These are phyloP conservation scores for Indicator maculatus DNA, from an alignment of 2,113 vertebrate genomes.

Conservation along the genomic window DNA sequence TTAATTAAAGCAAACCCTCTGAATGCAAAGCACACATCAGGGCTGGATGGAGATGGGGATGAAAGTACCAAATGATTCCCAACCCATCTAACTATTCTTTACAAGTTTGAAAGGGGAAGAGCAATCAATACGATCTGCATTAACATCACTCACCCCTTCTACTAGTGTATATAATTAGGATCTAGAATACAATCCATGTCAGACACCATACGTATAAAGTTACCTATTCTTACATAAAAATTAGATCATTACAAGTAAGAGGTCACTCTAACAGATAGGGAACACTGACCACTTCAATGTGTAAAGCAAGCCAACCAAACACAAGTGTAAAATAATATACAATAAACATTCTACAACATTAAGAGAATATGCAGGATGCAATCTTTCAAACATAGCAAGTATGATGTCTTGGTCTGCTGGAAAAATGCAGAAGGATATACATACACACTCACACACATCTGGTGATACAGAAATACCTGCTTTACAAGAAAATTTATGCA, in stretches of 20 bases:
- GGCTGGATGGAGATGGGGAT: background rate
- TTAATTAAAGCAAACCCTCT: slow-evolving; percentile 31
- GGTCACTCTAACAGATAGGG: background rate
- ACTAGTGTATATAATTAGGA: background rate
- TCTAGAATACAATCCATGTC: background rate
- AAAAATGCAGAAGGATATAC: background rate
- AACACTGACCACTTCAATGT: background rate
- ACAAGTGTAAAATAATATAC: background rate
- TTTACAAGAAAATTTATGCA: background rate
- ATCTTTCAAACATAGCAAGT: background rate
- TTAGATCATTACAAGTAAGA: background rate
- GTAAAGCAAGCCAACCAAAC: background rate
- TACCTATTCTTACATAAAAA: background rate
- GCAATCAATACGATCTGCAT: slow-evolving; percentile 5
- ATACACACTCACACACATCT: too few species aligned
- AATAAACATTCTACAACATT: background rate
- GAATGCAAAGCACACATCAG: background rate
- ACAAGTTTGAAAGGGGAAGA: background rate
- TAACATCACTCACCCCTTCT: background rate
- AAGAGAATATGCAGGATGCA: background rate
- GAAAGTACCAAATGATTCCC: background rate
- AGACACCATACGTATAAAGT: background rate
- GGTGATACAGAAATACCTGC: background rate
- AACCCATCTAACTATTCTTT: background rate
- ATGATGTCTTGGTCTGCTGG: background rate